phyloP scores from a whole-genome alignment of 2,888 invertebrate genomes.

The Rotaria sp. region DNA sequence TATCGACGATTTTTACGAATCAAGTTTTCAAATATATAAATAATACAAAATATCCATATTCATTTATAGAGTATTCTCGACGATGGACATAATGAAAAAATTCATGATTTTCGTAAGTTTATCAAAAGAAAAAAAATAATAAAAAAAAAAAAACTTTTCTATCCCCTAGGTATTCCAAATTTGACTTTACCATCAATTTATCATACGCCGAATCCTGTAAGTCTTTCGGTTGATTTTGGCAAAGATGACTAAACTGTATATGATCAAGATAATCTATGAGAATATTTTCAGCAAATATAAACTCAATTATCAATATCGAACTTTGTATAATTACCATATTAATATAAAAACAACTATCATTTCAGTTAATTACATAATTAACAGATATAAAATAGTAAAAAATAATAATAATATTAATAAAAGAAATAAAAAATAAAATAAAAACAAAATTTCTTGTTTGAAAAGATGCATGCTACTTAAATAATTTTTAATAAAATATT shows the following conservation, averaged over 20 bases:
- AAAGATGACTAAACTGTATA: not conserved
- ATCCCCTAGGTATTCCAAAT: not conserved
- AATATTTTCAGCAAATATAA: not conserved
- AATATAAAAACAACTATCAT: not conserved
- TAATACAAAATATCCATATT: not conserved
- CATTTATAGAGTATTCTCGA: not conserved
- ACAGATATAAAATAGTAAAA: not conserved
- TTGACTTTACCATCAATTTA: not conserved
- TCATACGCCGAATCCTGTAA: constrained; percentile 14
- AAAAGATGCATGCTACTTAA: not conserved
- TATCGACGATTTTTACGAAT: not conserved
- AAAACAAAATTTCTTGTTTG: not conserved
- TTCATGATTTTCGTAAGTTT: constrained; percentile 3
- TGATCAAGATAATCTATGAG: not conserved
- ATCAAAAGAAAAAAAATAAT: not conserved
- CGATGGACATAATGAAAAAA: not conserved
- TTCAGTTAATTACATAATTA: not conserved
- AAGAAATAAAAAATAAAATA: not conserved
- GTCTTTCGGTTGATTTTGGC: not conserved
- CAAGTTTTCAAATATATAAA: not conserved
- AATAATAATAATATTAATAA: too few relatives aligned
- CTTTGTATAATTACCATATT: not conserved
- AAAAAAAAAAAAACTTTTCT: not conserved
- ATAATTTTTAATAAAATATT: not conserved
- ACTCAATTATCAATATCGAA: not conserved